These are phyloP conservation scores for Phalanger gymnotis DNA, from an alignment of 2,797 vertebrate species.

Conservation along the genomic window DNA sequence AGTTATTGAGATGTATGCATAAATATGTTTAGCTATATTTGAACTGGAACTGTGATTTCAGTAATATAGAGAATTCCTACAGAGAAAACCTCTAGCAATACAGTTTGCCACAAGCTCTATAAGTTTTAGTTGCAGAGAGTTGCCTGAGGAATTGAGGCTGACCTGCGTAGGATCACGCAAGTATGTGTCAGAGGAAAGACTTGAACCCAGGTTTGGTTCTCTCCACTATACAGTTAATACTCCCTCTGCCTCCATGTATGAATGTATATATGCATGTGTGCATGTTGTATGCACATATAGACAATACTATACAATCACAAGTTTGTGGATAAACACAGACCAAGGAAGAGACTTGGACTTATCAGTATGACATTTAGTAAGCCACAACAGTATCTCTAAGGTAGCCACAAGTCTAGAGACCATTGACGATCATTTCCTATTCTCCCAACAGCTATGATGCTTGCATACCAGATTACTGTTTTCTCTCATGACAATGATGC, in stretches of 20 bases:
- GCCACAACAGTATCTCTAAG: constrained; percentile 70
- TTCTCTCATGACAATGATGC: constrained; percentile 34
- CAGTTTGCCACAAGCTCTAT: background rate
- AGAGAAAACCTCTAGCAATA: no score
- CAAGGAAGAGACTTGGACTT: constrained; percentile 45
- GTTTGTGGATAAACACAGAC: background rate
- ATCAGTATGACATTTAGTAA: constrained; percentile 55
- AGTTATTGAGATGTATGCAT: background rate
- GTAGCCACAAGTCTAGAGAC: constrained; percentile 50
- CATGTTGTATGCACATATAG: background rate
- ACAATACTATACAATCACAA: background rate
- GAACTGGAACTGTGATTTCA: no score
- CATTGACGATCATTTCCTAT: constrained; percentile 47
- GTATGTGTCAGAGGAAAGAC: no score
- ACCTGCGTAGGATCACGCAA: no score
- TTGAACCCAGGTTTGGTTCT: no score
- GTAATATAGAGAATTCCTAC: no score
- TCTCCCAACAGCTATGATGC: constrained; percentile 35
- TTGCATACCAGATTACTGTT: constrained; percentile 36
- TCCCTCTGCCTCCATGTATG: background rate
- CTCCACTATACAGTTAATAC: no score
- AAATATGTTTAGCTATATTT: no score
- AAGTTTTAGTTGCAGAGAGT: no score
- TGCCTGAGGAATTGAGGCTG: no score
- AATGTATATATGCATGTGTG: background rate